Evolutionary conservation across 2,888 invertebrate genomes (phyloP).

Genomic region (Daptonema setosum): DNA sequence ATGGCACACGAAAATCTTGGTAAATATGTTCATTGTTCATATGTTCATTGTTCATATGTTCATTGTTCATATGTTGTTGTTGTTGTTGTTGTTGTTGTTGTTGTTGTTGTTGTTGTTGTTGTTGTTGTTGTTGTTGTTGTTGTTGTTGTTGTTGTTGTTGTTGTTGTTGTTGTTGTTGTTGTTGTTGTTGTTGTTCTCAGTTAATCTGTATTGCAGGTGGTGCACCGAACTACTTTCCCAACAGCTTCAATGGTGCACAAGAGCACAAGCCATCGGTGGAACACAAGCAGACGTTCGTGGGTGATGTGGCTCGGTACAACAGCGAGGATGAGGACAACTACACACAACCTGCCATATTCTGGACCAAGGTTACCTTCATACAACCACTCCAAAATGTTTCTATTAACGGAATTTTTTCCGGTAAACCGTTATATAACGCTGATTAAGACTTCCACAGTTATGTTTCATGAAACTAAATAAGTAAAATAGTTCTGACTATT

Average conservation of each 20-base stretch:
- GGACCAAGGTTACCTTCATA: constrained; percentile 44
- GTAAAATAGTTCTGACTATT: too few relatives aligned
- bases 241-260: constrained; percentile 67
- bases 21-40: background rate
- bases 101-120: background rate
- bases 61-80: background rate
- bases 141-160: background rate
- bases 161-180: background rate
- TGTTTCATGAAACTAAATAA: too few relatives aligned
- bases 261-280: constrained; percentile 44
- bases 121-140: background rate
- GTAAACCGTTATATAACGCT: too few relatives aligned
- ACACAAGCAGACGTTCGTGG: constrained; percentile 41
- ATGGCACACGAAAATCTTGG: constrained; percentile 62
- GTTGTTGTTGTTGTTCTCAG: background rate
- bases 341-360: constrained; percentile 58
- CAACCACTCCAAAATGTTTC: background rate
- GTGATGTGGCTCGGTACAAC: constrained; percentile 58
- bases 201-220: constrained; percentile 28
- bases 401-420: too few relatives aligned
- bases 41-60: background rate
- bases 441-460: too few relatives aligned
- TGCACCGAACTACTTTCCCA: constrained; percentile 84
- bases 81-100: background rate
- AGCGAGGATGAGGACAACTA: constrained; percentile 71